Evolutionary conservation across 2,888 invertebrate genomes (phyloP), one percentile per base, ranked within the genome.

Genomic region (Sclerodermus sp.): DNA sequence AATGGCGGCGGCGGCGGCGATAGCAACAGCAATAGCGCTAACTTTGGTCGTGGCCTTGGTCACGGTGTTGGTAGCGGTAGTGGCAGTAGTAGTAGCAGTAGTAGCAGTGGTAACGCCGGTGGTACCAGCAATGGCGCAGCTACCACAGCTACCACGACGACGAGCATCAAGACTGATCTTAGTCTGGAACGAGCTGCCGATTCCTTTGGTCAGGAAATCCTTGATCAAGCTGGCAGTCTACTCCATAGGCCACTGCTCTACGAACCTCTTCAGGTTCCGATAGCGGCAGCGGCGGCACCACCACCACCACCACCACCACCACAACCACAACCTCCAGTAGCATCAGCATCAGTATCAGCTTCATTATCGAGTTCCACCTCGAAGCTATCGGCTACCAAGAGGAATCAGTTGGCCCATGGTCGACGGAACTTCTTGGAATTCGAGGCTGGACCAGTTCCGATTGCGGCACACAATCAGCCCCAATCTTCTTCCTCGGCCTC

Each of bases 401-500:
- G 63, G 45, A 65, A 55, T 43, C 57, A 56, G 23, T 46, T 53
- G 13, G 40, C 50, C 13, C 43, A 43, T 12, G 57, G 61, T 48
- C 50, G 62, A 41, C 57, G 64, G 8, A 23, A 23, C 31, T 54
- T 57, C 42, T 46, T 57, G 43, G 57, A 58, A 37, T 29, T 44
- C 18, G 36, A 53, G 29, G 48, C 45, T 2, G 62, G 58, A n/a
- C 37, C 52, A 6, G 18, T 34, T 6, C 44, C 44, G 38, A 49
- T 55, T 44, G 57, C 55, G 42, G 55, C 54, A 47, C 58, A 64
- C 47, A 44, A 51, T 10, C 53, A 51, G n/a, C 60, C 48, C 57
- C 64, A 45, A 64, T 61, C 68, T 79, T 79, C 67, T 79, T 23
- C 23, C 8, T 23, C 23, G 79, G 56, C 77, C 82, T 80, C 73